Conservation (phyloP, 2,888 invertebrate species). For the Acanthosepion pharaonis region DNA sequence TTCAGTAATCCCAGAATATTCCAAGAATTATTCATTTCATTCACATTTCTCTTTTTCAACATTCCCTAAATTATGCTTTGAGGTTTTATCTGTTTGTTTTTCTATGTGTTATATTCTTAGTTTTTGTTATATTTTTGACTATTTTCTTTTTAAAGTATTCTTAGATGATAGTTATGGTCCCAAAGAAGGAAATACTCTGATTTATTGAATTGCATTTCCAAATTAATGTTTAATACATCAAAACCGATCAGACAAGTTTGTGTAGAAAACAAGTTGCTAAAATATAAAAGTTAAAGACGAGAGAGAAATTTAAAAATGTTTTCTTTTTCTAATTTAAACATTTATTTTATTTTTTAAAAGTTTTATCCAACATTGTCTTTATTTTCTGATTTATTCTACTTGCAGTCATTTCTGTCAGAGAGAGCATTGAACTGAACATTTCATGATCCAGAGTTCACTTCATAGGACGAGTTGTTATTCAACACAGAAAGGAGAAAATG, state of each 20-base stretch:
- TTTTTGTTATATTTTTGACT: background rate
- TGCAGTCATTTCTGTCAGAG: too few species aligned
- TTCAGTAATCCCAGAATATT: background rate
- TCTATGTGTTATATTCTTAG: background rate
- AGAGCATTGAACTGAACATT: too few species aligned
- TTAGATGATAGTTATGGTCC: background rate
- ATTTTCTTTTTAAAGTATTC: background rate
- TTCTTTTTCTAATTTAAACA: too few species aligned
- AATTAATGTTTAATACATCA: background rate
- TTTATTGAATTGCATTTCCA: background rate
- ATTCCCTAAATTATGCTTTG: background rate
- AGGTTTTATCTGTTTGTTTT: background rate
- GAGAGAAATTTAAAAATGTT: too few species aligned
- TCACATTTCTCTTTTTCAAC: background rate
- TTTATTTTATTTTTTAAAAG: too few species aligned
- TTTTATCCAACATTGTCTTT: too few species aligned
- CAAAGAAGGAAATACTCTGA: background rate
- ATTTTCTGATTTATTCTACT: too few species aligned
- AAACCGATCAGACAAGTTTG: background rate
- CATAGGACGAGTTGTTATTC: too few species aligned
- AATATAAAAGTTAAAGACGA: background rate
- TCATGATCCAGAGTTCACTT: too few species aligned
- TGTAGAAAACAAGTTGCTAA: background rate
- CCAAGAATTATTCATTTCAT: background rate
- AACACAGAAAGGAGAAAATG: too few species aligned